Percentiles rank a stretch among this genome's conserved stretches.
phyloP scores from a whole-genome alignment of 1,140 invertebrate species.

The Proales similis region DNA sequence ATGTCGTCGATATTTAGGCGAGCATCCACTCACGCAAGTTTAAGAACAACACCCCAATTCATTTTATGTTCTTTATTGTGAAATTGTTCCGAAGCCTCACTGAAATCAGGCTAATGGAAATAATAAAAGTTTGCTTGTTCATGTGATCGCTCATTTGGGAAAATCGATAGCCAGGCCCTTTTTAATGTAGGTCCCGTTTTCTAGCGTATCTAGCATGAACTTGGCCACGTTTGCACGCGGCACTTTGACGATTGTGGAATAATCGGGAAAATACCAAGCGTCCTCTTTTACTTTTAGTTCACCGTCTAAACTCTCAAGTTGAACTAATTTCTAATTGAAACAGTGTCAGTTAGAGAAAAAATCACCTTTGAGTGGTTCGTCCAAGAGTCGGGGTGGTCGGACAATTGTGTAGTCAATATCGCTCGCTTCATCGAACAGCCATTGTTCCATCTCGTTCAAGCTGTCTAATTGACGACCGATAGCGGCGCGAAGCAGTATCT shows the following conservation, averaged over 20 bases:
- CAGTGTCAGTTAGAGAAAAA: background rate
- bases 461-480: conserved; percentile 44
- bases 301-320: conserved; percentile 8
- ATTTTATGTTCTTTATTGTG: background rate
- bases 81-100: too few relatives aligned
- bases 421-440: conserved; percentile 41
- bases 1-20: conserved; percentile 9
- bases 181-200: conserved; percentile 35
- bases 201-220: conserved; percentile 41
- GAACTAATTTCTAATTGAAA: background rate
- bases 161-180: conserved; percentile 31
- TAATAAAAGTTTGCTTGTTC: background rate
- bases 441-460: conserved; percentile 49
- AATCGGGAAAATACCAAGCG: conserved; percentile 23
- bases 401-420: conserved; percentile 50
- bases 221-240: conserved; percentile 40
- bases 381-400: conserved; percentile 44
- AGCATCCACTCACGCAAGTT: background rate
- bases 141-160: background rate
- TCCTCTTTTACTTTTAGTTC: conserved; percentile 35
- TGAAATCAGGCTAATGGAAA: too few relatives aligned
- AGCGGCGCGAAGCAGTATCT: conserved; percentile 45
- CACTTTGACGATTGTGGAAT: conserved; percentile 28
- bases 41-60: conserved; percentile 1
- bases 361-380: conserved; percentile 40